Percentiles rank a stretch among this genome's conserved stretches.
Conservation (phyloP, 2,888 invertebrate genomes). For the Pyrochroa serraticornis region DNA sequence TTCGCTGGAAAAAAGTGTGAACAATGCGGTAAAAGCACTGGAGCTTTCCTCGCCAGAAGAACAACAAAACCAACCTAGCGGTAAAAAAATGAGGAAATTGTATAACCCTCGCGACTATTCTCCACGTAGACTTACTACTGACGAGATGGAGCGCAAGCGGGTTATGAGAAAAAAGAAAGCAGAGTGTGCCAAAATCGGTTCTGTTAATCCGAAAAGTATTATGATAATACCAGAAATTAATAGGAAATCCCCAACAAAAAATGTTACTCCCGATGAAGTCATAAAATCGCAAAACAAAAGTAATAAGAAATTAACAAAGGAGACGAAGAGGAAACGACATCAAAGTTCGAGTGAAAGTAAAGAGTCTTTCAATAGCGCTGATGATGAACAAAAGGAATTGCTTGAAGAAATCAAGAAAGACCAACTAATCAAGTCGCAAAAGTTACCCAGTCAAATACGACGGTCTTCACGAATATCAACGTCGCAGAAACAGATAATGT, state of each 20-base stretch:
- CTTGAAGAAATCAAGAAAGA: slow-evolving; percentile 32
- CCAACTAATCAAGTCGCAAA: slow-evolving; percentile 2
- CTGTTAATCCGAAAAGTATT: slow-evolving; percentile 6
- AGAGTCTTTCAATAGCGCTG: slow-evolving; percentile 21
- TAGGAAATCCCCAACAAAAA: not conserved
- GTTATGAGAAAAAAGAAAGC: slow-evolving; percentile 22
- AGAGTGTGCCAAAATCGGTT: slow-evolving; percentile 7
- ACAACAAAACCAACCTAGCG: not conserved
- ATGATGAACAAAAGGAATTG: slow-evolving; percentile 40
- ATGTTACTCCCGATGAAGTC: no score
- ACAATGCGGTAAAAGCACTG: not conserved
- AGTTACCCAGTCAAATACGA: not conserved
- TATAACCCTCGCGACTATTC: slow-evolving; percentile 38
- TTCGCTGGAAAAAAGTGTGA: no score
- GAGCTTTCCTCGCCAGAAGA: not conserved
- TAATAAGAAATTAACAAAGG: slow-evolving; percentile 3
- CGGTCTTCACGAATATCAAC: slow-evolving; percentile 8
- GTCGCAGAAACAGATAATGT: not conserved
- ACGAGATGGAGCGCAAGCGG: slow-evolving; percentile 33
- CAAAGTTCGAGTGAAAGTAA: not conserved
- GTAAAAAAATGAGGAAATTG: slow-evolving; percentile 26
- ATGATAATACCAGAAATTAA: not conserved
- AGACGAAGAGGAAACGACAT: not conserved
- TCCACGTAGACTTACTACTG: slow-evolving; percentile 15
- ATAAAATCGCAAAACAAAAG: no score